Percentiles rank a stretch among this genome's conserved stretches.
phyloP scores from a whole-genome alignment of 2,113 vertebrate species.

The Hystrix cristata region DNA sequence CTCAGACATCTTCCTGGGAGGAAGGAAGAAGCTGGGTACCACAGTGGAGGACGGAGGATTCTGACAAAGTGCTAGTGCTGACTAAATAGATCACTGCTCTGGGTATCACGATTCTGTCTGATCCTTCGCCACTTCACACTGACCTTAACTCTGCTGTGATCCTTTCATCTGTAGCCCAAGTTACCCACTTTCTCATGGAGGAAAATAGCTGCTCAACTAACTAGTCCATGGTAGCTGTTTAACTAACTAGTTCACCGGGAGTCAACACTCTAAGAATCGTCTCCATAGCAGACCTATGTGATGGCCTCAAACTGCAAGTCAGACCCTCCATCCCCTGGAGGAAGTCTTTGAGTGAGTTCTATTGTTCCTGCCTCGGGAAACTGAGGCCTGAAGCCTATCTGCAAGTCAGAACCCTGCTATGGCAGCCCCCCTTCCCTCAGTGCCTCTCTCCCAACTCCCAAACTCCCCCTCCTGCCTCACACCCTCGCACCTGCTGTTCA shows the following conservation, averaged over 20 bases:
- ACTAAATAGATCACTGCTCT: rapidly evolving
- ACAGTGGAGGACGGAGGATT: rapidly evolving
- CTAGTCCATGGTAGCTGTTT: rapidly evolving
- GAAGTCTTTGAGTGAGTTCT: not conserved
- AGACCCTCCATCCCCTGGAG: rapidly evolving
- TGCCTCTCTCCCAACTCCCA: not conserved
- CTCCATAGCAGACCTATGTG: rapidly evolving
- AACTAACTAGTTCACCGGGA: not conserved
- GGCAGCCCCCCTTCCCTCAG: rapidly evolving
- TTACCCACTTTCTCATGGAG: not conserved
- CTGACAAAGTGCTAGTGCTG: rapidly evolving
- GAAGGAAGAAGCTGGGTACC: not conserved
- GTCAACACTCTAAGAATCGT: not conserved
- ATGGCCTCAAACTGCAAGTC: not conserved
- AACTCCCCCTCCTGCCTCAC: not conserved
- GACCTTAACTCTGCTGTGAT: rapidly evolving
- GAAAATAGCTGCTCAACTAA: not conserved
- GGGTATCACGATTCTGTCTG: not conserved
- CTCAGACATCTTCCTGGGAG: not conserved
- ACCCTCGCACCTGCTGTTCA: not conserved
- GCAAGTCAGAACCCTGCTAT: rapidly evolving
- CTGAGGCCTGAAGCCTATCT: not conserved
- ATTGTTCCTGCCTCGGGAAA: not conserved
- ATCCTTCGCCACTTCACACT: not conserved
- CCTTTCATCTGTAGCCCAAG: not conserved